Conservation (phyloP, 2,797 vertebrate species). For the Falco peregrinus region DNA sequence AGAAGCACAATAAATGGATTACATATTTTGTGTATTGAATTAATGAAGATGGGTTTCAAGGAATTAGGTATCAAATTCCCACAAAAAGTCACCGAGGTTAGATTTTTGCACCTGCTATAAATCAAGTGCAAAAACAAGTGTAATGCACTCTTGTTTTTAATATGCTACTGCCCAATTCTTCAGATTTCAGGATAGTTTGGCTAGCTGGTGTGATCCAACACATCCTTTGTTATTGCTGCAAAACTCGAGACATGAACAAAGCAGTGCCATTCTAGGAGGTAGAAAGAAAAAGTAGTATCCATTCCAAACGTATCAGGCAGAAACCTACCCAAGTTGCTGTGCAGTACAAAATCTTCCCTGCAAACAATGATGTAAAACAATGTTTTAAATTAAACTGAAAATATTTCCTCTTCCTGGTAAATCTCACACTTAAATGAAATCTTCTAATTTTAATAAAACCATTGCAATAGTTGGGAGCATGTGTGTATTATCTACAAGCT, state of each 20-base stretch:
- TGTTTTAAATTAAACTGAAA: conserved; percentile 33
- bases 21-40: neutral
- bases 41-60: neutral
- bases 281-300: neutral
- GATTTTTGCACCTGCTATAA: neutral
- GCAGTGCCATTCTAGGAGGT: neutral
- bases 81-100: conserved; percentile 21
- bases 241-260: neutral
- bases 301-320: neutral
- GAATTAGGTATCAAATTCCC: neutral
- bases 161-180: neutral
- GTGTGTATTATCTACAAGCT: neutral
- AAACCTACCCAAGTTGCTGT: conserved; percentile 66
- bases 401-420: conserved; percentile 20
- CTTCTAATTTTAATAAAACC: neutral
- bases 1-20: neutral
- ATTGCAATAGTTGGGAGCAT: neutral
- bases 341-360: conserved; percentile 44
- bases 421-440: neutral
- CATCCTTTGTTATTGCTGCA: neutral
- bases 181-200: neutral
- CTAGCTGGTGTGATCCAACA: neutral
- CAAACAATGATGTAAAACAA: conserved; percentile 34
- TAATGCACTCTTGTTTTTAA: neutral
- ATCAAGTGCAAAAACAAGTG: neutral